Evolutionary conservation across 2,888 invertebrate species (phyloP).

Genomic region (Brenthis daphne): DNA sequence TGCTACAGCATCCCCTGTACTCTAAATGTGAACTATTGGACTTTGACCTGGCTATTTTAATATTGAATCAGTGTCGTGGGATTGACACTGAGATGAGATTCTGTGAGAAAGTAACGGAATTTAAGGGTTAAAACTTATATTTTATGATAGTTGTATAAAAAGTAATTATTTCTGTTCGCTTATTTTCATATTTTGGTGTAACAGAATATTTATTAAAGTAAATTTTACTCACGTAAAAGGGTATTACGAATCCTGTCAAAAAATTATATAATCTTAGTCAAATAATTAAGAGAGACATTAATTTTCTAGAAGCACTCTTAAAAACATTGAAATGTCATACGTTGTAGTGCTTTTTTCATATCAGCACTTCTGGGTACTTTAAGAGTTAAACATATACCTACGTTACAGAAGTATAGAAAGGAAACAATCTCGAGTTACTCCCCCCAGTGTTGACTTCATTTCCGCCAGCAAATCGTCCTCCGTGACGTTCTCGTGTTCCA

Average conservation of each 20-base stretch:
- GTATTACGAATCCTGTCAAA: too few relatives aligned
- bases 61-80: conserved; percentile 69
- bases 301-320: too few relatives aligned
- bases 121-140: conserved; percentile 24
- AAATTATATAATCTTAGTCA: too few relatives aligned
- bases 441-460: conserved; percentile 68
- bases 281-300: too few relatives aligned
- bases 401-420: conserved; percentile 21
- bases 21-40: conserved; percentile 70
- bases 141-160: conserved; percentile 1
- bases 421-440: conserved; percentile 48
- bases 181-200: neutral
- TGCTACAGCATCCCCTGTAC: conserved; percentile 71
- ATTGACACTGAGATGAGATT: conserved; percentile 56
- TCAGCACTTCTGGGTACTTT: neutral
- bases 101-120: conserved; percentile 68
- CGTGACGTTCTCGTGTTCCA: conserved; percentile 25
- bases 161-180: conserved; percentile 7
- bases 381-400: neutral
- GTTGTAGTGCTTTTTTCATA: neutral
- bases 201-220: too few relatives aligned
- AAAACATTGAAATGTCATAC: too few relatives aligned
- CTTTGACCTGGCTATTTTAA: conserved; percentile 69
- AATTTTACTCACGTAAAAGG: too few relatives aligned
- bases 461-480: conserved; percentile 66